Percentiles rank a stretch among this genome's conserved stretches.
Conservation (phyloP, 1,140 invertebrate species). For the Monomorium pharaonis region DNA sequence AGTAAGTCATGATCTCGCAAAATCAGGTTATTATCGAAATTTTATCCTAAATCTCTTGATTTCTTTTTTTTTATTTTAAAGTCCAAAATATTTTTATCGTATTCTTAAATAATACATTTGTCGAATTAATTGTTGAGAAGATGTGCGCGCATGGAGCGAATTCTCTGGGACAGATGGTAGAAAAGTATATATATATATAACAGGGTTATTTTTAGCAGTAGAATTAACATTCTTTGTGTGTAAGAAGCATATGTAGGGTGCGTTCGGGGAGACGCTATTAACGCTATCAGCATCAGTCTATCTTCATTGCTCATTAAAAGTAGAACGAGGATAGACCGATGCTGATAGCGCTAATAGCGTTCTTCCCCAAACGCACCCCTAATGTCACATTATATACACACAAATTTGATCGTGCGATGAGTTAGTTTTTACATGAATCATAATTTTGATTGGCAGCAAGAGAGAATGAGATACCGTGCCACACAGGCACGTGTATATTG, state of each 20-base stretch:
- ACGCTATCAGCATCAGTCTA: no score
- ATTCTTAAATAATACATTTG: neutral
- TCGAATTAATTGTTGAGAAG: neutral
- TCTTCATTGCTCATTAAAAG: no score
- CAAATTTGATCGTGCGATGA: neutral
- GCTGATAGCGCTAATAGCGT: no score
- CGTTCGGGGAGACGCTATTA: no score
- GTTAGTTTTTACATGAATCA: neutral
- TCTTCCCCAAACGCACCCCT: no score
- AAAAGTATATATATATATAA: no score
- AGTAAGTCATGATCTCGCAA: constrained; percentile 76
- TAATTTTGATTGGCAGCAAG: neutral
- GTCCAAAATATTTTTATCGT: neutral
- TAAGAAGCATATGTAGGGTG: neutral
- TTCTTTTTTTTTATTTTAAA: neutral
- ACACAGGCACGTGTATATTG: neutral
- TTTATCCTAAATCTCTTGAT: neutral
- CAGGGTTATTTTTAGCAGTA: no score
- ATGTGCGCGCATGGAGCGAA: no score
- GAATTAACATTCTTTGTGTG: no score
- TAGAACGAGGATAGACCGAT: no score
- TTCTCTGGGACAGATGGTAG: no score
- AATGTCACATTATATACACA: neutral
- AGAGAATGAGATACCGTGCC: neutral
- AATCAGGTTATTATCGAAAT: neutral